A percentile compares a stretch with the other conserved stretches of the same genome.
Conservation (phyloP, 2,797 vertebrate genomes). For the Chiroxiphia lanceolata region DNA sequence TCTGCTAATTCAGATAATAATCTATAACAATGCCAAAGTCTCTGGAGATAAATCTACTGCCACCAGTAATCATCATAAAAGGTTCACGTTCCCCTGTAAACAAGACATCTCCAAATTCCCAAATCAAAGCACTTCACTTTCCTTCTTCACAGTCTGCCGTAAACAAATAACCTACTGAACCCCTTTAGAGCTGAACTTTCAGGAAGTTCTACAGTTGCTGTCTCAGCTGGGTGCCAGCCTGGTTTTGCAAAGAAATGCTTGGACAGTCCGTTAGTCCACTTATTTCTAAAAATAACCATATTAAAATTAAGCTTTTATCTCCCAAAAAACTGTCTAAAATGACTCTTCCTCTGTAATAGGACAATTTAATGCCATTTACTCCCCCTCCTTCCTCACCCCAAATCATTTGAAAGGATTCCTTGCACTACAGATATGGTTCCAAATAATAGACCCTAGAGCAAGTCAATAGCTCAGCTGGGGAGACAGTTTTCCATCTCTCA, state of each 20-base stretch:
- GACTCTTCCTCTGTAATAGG: neutral
- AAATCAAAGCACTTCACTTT: neutral
- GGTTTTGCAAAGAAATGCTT: neutral
- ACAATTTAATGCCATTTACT: neutral
- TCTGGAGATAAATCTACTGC: neutral
- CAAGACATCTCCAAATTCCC: neutral
- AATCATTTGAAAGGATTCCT: neutral
- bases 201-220: neutral
- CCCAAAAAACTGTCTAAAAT: neutral
- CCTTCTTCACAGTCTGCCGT: neutral
- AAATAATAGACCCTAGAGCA: neutral
- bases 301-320: neutral
- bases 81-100: neutral
- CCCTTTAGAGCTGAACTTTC: neutral
- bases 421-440: neutral
- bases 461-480: neutral
- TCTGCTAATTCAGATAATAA: neutral
- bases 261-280: accelerated
- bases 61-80: neutral
- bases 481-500: neutral
- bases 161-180: neutral
- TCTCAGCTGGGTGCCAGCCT: neutral
- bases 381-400: neutral
- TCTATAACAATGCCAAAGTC: neutral
- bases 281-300: neutral